Conservation (phyloP, 2,797 vertebrate species). For the Nasua narica region DNA sequence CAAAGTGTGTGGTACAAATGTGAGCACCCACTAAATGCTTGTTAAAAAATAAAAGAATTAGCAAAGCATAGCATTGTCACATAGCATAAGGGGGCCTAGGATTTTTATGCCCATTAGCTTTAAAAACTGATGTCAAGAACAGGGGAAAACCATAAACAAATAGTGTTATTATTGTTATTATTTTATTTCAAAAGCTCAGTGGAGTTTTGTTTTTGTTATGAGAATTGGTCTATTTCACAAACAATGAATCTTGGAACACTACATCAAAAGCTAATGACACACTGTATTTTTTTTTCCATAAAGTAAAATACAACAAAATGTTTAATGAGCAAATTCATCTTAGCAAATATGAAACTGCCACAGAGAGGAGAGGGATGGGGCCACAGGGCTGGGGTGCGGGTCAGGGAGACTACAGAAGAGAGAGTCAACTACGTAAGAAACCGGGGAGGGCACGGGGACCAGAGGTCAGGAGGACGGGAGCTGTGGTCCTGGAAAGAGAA, state of each 20-base stretch:
- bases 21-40: not conserved
- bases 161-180: not conserved
- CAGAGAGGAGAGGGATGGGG: too few species aligned
- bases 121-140: not conserved
- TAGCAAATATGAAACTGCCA: too few species aligned
- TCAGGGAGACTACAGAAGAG: too few species aligned
- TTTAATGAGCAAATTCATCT: too few species aligned
- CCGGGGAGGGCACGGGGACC: not conserved
- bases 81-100: not conserved
- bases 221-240: not conserved
- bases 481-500: slow-evolving; percentile 41
- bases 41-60: not conserved
- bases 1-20: not conserved
- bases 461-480: slow-evolving; percentile 35
- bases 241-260: too few species aligned
- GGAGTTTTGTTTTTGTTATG: not conserved
- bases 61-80: not conserved
- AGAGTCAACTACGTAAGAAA: too few species aligned
- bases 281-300: too few species aligned
- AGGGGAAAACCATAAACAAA: not conserved
- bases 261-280: too few species aligned
- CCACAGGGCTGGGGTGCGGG: too few species aligned
- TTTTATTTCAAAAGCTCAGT: not conserved
- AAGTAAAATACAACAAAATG: too few species aligned
- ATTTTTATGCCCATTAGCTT: not conserved